phyloP scores from a whole-genome alignment of 2,888 invertebrate genomes.

The Gastrophysa polygoni region DNA sequence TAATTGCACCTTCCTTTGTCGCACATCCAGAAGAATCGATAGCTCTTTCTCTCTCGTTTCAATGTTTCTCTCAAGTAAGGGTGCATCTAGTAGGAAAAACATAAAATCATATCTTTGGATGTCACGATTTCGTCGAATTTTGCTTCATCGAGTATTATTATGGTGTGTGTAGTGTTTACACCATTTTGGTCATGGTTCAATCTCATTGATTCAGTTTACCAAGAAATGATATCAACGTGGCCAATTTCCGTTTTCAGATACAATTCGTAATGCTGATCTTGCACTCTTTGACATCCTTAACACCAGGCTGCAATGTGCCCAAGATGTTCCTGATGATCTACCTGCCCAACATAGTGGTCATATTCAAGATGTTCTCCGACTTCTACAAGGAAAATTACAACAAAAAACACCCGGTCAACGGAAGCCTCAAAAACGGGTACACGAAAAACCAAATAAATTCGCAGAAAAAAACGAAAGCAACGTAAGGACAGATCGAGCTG shows the following conservation, averaged over 20 bases:
- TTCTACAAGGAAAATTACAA: conserved; percentile 69
- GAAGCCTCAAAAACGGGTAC: conserved; percentile 30
- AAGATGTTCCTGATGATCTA: conserved; percentile 62
- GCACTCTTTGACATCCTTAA: conserved; percentile 63
- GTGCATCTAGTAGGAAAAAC: too few relatives aligned
- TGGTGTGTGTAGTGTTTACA: too few relatives aligned
- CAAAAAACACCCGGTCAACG: conserved; percentile 36
- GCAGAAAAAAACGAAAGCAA: background rate
- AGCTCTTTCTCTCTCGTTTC: too few relatives aligned
- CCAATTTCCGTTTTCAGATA: conserved; percentile 27
- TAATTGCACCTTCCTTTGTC: too few relatives aligned
- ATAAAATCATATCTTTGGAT: too few relatives aligned
- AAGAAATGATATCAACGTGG: too few relatives aligned
- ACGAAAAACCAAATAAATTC: conserved; percentile 4
- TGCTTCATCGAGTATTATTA: too few relatives aligned
- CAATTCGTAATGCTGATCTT: conserved; percentile 71
- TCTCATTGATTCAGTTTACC: too few relatives aligned
- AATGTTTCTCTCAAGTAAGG: too few relatives aligned
- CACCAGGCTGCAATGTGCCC: conserved; percentile 65
- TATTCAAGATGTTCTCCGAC: conserved; percentile 74
- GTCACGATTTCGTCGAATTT: too few relatives aligned
- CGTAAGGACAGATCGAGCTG: background rate
- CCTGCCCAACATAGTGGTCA: conserved; percentile 66
- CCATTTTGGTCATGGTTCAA: too few relatives aligned
- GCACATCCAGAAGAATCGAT: too few relatives aligned